Evolutionary conservation across 2,113 vertebrate species (phyloP), one percentile per base, ranked within the genome.

Genomic region (Camelus bactrianus): DNA sequence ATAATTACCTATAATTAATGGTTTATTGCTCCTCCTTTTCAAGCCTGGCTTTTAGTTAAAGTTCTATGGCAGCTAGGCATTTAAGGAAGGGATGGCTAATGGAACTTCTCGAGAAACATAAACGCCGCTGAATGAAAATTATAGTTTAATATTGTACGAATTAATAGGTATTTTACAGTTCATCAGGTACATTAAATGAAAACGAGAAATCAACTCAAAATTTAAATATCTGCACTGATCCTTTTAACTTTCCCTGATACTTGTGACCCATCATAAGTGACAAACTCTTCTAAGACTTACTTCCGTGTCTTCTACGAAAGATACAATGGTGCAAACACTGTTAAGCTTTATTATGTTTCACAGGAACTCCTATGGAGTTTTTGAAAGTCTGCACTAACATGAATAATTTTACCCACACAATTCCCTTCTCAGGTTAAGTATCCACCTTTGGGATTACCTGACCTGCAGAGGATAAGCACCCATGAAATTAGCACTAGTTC

Each of bases 1-100:
- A 65, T 58, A 96, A 84, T 96, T 91, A 96, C 42, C 32, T 73
- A 76, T 52, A 84, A 94, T 96, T 95, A 96, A 81, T 95, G 62
- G 46, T 70, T 70, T 88, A 69, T 52, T 95, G n/a, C 11, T 80
- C 58, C 65, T 81, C 52, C 54, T 96, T 96, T 84, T 35, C 81
- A 91, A 86, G 82, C 35, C 42, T 89, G 38, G 67, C 28, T 79
- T 79, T 86, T 76, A 75, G n/a, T 86, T 90, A 89, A 87, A 38
- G 10, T 58, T 90, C 83, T 91, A 81, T 46, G 67, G 64, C 82
- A 75, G 65, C 48, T 93, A 93, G 77, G 62, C 54, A 89, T 26
- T 92, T 88, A 81, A 73, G 85, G 32, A 91, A 64, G 17, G 8
- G 14, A 85, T 87, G 95, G 70, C 14, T 96, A 95, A 80, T 0